Evolutionary conservation across 2,888 invertebrate genomes (phyloP).

Genomic region (Yponomeuta evonymella): DNA sequence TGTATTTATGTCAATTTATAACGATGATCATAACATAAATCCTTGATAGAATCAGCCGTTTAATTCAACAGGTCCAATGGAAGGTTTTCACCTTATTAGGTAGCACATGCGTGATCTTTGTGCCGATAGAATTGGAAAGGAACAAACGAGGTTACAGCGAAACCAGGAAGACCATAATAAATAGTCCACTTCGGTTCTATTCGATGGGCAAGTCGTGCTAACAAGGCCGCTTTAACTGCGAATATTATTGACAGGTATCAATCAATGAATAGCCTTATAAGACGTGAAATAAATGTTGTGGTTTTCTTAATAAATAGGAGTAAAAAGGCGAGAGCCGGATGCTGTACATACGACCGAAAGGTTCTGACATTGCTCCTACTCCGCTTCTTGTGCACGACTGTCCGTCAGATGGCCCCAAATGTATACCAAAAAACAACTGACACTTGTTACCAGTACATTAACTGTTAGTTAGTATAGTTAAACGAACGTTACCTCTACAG

Average conservation of each 20-base stretch:
- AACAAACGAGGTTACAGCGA: background rate
- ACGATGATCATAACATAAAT: background rate
- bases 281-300: background rate
- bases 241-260: background rate
- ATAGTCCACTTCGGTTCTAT: background rate
- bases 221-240: background rate
- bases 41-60: background rate
- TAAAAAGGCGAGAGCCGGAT: background rate
- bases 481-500: no score
- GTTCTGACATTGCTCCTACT: background rate
- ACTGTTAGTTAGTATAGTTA: no score
- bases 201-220: background rate
- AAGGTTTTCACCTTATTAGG: background rate
- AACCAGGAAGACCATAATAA: background rate
- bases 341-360: background rate
- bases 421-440: no score
- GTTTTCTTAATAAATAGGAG: background rate
- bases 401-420: no score
- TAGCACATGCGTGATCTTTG: background rate
- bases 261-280: background rate
- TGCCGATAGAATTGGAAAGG: background rate
- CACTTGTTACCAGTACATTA: no score
- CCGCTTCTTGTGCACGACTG: no score
- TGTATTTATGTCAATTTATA: background rate
- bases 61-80: background rate